Evolutionary conservation across 92 coral and sea anemone species (phyloP), one percentile per base, ranked within the genome.

Genomic region (Epizoanthus rinbou): DNA sequence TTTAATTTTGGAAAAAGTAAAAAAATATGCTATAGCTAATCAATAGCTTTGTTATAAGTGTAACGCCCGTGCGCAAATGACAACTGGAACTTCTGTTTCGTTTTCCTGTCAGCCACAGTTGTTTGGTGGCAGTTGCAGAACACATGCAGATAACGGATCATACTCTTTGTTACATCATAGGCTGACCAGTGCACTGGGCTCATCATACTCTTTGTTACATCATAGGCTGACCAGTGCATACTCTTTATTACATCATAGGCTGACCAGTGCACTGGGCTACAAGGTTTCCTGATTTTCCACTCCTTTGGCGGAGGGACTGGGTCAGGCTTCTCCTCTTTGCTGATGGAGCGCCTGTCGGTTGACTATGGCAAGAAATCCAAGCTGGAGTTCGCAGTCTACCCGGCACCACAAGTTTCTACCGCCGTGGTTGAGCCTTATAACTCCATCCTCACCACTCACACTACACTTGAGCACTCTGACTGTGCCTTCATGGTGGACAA

Each of bases 301-400:
- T 94, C 98, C 59, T 93, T 93, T 86, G 97, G 97, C 70, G 95
- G 95, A 31, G 95, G 95, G 33, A 92, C 95, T 25, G 97, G 97
- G 73, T 93, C 97, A 21, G 97, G 97, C 7, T 93, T 93, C 84
- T 85, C 97, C 14, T 87, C 97, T 16, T 71, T 93, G 39, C 97
- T 93, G 2, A 87, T 93, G 91, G 98, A 93, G 81, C 95, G 98
- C 72, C 87, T 93, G 69, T 93, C 98, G 21, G 95, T 93, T 43
- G 98, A 90, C 75, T 92, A 92, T 68, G 98, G 98, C 68, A 94
- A 94, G 89, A 91, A 91, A 64, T 94, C 98, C 69, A 94, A 94
- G 76, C 86, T 94, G 59, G 98, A 94, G 83, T 94, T 94, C 58
- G 81, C 98, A 2, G 79, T 94, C 78, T 94, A 94, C 80, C 98